phyloP scores from a whole-genome alignment of 2,888 invertebrate genomes.

The Caenorhabditis wallacei region DNA sequence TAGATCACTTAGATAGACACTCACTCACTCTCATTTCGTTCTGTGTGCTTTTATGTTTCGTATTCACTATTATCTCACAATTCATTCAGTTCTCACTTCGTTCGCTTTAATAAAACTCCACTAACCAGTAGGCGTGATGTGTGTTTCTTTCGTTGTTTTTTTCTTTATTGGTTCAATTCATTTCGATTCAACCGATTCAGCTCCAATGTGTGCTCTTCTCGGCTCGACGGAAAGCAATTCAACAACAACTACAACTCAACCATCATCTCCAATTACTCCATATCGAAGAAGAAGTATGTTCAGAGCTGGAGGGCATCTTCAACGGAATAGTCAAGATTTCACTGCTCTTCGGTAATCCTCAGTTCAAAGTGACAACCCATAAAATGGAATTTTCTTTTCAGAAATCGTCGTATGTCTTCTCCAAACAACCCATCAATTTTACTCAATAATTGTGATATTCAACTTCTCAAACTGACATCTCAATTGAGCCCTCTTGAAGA shows the following conservation, averaged over 20 bases:
- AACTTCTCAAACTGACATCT: conserved; percentile 66
- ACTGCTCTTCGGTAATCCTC: conserved; percentile 50
- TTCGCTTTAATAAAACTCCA: conserved; percentile 35
- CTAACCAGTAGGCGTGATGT: conserved; percentile 40
- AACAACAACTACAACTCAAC: conserved; percentile 52
- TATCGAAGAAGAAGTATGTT: conserved; percentile 67
- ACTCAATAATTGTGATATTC: conserved; percentile 69
- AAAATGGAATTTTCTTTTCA: conserved; percentile 10
- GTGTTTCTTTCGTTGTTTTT: conserved; percentile 26
- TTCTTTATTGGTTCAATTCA: neutral
- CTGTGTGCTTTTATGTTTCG: conserved; percentile 27
- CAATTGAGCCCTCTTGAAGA: conserved; percentile 46
- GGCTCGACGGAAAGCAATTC: conserved; percentile 55
- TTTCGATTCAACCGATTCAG: conserved; percentile 39
- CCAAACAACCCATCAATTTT: conserved; percentile 69
- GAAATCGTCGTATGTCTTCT: conserved; percentile 66
- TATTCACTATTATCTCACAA: neutral
- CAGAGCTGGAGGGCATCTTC: conserved; percentile 40
- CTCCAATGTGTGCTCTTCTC: conserved; percentile 64
- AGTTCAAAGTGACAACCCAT: neutral
- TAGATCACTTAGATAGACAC: conserved; percentile 61
- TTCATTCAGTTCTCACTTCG: conserved; percentile 8
- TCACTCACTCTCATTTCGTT: conserved; percentile 43
- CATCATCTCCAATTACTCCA: conserved; percentile 65
- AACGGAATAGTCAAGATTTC: conserved; percentile 65